phyloP scores from a whole-genome alignment of 2,888 invertebrate genomes.

The Cheilosia vernalis region DNA sequence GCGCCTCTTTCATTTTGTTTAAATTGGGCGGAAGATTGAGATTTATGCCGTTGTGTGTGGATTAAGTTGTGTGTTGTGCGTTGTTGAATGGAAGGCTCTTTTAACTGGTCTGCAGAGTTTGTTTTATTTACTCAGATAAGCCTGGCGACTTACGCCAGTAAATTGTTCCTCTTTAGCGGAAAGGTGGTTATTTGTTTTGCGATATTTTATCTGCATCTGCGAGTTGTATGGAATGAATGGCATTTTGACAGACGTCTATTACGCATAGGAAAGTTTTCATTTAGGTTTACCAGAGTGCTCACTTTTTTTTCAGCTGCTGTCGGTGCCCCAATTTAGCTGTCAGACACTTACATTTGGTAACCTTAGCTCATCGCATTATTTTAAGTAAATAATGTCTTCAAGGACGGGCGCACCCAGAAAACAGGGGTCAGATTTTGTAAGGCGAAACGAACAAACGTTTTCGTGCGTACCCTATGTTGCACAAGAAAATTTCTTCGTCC shows the following conservation, averaged over 20 bases:
- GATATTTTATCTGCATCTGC: constrained; percentile 18
- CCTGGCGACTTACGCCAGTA: constrained; percentile 35
- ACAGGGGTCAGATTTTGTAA: too few species aligned
- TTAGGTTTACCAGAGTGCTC: too few species aligned
- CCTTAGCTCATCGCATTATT: too few species aligned
- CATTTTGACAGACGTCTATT: constrained; percentile 28
- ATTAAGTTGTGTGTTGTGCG: constrained; percentile 18
- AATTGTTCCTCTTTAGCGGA: not conserved
- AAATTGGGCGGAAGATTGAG: constrained; percentile 7
- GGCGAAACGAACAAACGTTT: too few species aligned
- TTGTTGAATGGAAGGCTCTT: constrained; percentile 18
- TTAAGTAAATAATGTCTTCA: too few species aligned
- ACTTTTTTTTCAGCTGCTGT: too few species aligned
- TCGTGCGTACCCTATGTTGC: too few species aligned
- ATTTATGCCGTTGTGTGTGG: constrained; percentile 4
- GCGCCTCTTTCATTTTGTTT: constrained; percentile 53
- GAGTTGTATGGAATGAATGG: constrained; percentile 4
- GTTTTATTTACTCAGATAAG: constrained; percentile 38
- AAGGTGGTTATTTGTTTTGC: constrained; percentile 32
- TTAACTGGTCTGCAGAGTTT: not conserved
- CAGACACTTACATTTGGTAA: too few species aligned
- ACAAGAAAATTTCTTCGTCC: too few species aligned
- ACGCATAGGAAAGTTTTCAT: too few species aligned
- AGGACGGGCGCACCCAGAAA: too few species aligned
- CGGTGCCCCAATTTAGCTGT: too few species aligned